Percentiles rank a stretch among this genome's conserved stretches.
phyloP scores from a whole-genome alignment of 1,140 invertebrate genomes.

The Ctenoplectra terminalis region DNA sequence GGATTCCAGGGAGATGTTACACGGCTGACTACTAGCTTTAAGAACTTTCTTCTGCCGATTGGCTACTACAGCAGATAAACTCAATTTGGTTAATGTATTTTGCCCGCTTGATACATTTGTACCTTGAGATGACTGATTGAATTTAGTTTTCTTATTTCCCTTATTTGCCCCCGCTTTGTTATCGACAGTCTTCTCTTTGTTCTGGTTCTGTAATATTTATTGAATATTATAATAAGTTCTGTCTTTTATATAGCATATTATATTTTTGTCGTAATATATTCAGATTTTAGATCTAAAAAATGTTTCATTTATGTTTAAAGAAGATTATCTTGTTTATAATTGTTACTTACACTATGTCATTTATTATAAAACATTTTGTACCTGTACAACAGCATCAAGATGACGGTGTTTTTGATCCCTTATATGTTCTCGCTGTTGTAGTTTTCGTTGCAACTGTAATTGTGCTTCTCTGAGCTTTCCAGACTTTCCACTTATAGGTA shows the following conservation, averaged over 20 bases:
- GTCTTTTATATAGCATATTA: background rate
- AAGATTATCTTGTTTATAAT: background rate
- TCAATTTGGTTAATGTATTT: constrained; percentile 59
- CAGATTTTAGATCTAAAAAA: background rate
- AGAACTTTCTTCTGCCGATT: constrained; percentile 73
- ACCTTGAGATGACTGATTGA: constrained; percentile 76
- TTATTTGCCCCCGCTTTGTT: constrained; percentile 66
- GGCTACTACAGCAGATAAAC: constrained; percentile 55
- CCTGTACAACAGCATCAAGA: constrained; percentile 68
- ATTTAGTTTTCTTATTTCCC: constrained; percentile 74
- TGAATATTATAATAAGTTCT: background rate
- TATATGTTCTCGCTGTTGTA: constrained; percentile 88
- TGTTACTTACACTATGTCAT: background rate
- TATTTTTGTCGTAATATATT: background rate
- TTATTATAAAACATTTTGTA: constrained; percentile 27
- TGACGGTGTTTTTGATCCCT: constrained; percentile 87
- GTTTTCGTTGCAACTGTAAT: constrained; percentile 86
- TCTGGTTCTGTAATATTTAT: constrained; percentile 66
- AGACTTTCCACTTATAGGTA: constrained; percentile 73
- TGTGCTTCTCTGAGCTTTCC: constrained; percentile 86
- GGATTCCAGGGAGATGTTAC: constrained; percentile 76
- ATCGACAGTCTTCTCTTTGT: constrained; percentile 77
- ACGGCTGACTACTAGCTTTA: constrained; percentile 71
- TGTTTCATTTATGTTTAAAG: background rate
- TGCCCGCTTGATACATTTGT: constrained; percentile 67